These are phyloP conservation scores for Enteromius trimaculatus DNA, from an alignment of 2,797 vertebrate species.

Conservation along the genomic window DNA sequence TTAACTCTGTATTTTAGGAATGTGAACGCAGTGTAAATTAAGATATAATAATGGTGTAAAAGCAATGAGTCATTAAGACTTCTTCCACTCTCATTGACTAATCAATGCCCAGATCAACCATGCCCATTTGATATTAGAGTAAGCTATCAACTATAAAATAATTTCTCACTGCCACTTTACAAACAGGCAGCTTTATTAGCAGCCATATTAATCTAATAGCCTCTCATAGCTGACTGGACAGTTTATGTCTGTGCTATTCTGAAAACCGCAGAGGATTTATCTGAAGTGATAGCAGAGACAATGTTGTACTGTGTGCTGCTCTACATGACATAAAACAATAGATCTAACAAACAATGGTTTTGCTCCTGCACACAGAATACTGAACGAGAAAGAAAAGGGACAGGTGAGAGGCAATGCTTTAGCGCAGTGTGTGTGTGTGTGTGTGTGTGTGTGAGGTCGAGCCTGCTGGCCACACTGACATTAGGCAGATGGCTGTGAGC, in stretches of 20 bases:
- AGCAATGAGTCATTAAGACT: constrained; percentile 11
- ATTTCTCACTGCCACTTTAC: constrained; percentile 4
- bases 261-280: constrained; percentile 7
- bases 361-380: background rate
- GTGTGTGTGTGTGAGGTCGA: constrained; percentile 30
- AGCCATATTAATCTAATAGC: background rate
- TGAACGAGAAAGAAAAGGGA: constrained; percentile 31
- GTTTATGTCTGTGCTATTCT: background rate
- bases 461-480: constrained; percentile 70
- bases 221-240: constrained; percentile 10
- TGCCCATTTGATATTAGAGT: constrained; percentile 8
- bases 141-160: background rate
- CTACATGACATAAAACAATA: constrained; percentile 34
- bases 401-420: constrained; percentile 55
- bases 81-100: constrained; percentile 1
- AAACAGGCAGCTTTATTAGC: constrained; percentile 21
- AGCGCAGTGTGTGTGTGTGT: constrained; percentile 32
- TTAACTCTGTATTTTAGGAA: background rate
- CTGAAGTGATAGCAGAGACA: background rate
- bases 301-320: constrained; percentile 14
- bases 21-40: constrained; percentile 9
- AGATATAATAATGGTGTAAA: constrained; percentile 7
- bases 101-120: background rate
- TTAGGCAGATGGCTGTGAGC: constrained; percentile 79
- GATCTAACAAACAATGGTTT: constrained; percentile 36